A percentile compares a stretch with the other conserved stretches of the same genome.
Evolutionary conservation across 2,888 invertebrate genomes (phyloP).

Genomic region (Drosophila monieri): DNA sequence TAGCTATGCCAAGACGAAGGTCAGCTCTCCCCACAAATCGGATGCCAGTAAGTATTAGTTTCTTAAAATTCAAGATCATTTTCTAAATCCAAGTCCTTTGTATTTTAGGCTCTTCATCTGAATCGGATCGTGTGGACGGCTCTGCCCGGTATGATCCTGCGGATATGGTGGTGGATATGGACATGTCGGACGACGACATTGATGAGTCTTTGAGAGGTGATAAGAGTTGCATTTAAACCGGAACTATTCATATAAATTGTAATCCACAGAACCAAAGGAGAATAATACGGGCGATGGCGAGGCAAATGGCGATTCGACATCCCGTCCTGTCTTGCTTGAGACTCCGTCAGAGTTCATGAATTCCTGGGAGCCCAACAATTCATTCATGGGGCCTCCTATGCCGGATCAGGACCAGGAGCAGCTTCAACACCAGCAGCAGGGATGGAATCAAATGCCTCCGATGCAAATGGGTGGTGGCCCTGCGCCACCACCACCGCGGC

Average conservation of each 20-base stretch:
- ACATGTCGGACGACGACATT: slow-evolving; percentile 91
- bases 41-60: slow-evolving; percentile 71
- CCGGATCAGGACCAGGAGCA: slow-evolving; percentile 54
- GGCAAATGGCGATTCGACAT: slow-evolving; percentile 51
- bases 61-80: background rate
- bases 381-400: slow-evolving; percentile 54
- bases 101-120: slow-evolving; percentile 75
- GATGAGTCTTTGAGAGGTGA: slow-evolving; percentile 83
- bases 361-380: slow-evolving; percentile 71
- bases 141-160: slow-evolving; percentile 83
- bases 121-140: slow-evolving; percentile 77
- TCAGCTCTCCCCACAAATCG: slow-evolving; percentile 76
- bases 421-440: slow-evolving; percentile 53
- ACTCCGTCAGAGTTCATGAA: slow-evolving; percentile 77
- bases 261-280: slow-evolving; percentile 52
- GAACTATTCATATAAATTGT: background rate
- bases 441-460: slow-evolving; percentile 72
- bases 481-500: slow-evolving; percentile 57
- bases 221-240: background rate
- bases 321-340: slow-evolving; percentile 77
- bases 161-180: slow-evolving; percentile 94
- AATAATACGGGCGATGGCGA: slow-evolving; percentile 52
- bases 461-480: slow-evolving; percentile 59
- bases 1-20: slow-evolving; percentile 49
- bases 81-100: background rate